Percentiles rank a stretch among this genome's conserved stretches.
Conservation (phyloP, 2,113 vertebrate genomes). For the Alethe diademata region DNA sequence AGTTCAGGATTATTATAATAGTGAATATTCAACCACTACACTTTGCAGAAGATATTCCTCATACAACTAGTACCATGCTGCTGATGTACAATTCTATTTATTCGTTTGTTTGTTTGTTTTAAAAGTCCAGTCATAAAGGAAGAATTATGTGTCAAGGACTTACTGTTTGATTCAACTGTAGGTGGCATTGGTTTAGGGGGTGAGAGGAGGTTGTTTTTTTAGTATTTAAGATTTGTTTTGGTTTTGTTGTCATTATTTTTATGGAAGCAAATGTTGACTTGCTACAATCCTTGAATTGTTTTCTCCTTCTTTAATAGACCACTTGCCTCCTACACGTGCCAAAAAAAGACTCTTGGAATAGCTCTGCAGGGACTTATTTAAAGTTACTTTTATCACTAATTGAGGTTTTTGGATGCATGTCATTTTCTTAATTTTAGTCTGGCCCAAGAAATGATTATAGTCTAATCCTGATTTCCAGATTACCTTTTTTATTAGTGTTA, state of each 20-base stretch:
- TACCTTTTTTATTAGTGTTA: neutral
- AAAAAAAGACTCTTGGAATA: neutral
- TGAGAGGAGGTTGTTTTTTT: rapidly evolving
- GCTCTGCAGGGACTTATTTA: neutral
- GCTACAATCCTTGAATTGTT: neutral
- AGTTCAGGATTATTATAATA: neutral
- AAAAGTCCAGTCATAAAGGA: neutral
- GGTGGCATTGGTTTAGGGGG: rapidly evolving
- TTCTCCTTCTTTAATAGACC: neutral
- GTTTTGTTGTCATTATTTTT: neutral
- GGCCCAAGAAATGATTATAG: neutral
- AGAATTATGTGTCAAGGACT: neutral
- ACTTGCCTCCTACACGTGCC: neutral
- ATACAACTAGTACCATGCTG: rapidly evolving
- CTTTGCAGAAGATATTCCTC: neutral
- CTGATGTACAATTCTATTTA: too few species aligned
- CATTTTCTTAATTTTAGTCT: neutral
- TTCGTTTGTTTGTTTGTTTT: neutral
- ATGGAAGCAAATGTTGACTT: neutral
- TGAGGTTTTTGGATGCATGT: neutral
- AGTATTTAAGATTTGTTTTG: neutral
- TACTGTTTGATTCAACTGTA: neutral
- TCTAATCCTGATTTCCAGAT: neutral
- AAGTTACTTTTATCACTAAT: neutral
- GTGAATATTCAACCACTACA: neutral